Base-by-base conservation (phyloP, 2,888 invertebrate species). In the Hemistola chrysoprasaria region DNA sequence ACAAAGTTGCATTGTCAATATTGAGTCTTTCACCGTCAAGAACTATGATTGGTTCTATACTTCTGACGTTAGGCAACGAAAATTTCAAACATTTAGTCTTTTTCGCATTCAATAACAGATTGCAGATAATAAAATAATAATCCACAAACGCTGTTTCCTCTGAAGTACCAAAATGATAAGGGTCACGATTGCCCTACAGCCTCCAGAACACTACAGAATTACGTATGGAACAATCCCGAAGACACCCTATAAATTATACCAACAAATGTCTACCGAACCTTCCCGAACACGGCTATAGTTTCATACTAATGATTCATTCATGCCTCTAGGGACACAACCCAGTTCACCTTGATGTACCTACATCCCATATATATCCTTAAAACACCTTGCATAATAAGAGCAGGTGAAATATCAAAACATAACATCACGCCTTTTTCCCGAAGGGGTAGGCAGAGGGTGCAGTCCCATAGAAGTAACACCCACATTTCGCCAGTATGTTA, bases 301-400 rank as follows among this genome's bases (percentile, higher is more conserved):
- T 45, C 37, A 44, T 37, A 35, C 42, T 45, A 47, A 51, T 51
- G 45, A 51, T 51, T 51, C 47, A 51, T 51, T 45, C 45, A 51
- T 47, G 38, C 40, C 43, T 36, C 24, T 8, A 16, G 46, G 46
- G 43, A 46, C 45, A 34, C 24, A 35, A 21, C 23, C 42, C 33
- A 24, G 35, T 27, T 36, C 33, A 40, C 37, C 22, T 34, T 34
- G 21, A 35, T 20, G 8, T 21, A 22, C 29, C 21, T 23, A 38
- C 27, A 16, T 46, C 11, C 33, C 33, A 8, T 40, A 32, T 24
- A 25, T 30, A 39, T 37, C 33, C 39, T 40, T 47, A 40, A 39
- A 45, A 36, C 44, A 41, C 43, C 35, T 40, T 11, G 37, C 40
- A 34, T 32, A 42, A 28, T 34, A 21, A 31, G 20, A n/a, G 24